phyloP scores from a whole-genome alignment of 1,140 invertebrate genomes.

The Sweltsa coloradensis region DNA sequence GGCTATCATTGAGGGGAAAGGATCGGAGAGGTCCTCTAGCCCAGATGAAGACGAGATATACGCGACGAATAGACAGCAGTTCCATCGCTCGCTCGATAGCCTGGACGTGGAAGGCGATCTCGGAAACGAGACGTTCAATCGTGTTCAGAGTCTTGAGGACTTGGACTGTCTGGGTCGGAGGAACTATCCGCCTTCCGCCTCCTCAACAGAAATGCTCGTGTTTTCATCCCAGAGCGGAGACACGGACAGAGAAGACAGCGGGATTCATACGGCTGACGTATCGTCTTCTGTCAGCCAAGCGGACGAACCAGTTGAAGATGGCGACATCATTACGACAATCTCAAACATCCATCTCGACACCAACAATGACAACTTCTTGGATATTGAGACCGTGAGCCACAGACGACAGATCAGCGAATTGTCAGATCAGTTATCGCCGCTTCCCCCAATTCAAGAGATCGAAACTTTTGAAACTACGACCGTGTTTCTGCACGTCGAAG shows the following conservation, averaged over 20 bases:
- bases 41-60: conserved; percentile 20
- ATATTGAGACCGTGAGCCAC: conserved; percentile 12
- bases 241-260: conserved; percentile 65
- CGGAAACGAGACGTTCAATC: conserved; percentile 41
- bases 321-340: conserved; percentile 19
- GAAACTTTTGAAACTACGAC: no score
- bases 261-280: conserved; percentile 66
- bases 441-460: not conserved
- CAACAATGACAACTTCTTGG: conserved; percentile 18
- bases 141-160: conserved; percentile 51
- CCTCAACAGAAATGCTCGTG: conserved; percentile 35
- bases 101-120: conserved; percentile 38
- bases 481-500: no score
- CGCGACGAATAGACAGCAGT: conserved; percentile 14
- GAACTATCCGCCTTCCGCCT: conserved; percentile 38
- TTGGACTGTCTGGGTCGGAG: conserved; percentile 36
- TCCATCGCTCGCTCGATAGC: conserved; percentile 48
- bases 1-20: no score
- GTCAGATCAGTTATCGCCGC: not conserved
- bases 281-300: conserved; percentile 61
- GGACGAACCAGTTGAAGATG: conserved; percentile 40
- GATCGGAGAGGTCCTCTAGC: conserved; percentile 14
- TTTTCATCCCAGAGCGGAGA: conserved; percentile 33
- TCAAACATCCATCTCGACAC: conserved; percentile 23
- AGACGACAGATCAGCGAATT: conserved; percentile 9